These are phyloP conservation scores for Rugalucina vietnamica DNA, from an alignment of 2,888 invertebrate species.

Conservation along the genomic window DNA sequence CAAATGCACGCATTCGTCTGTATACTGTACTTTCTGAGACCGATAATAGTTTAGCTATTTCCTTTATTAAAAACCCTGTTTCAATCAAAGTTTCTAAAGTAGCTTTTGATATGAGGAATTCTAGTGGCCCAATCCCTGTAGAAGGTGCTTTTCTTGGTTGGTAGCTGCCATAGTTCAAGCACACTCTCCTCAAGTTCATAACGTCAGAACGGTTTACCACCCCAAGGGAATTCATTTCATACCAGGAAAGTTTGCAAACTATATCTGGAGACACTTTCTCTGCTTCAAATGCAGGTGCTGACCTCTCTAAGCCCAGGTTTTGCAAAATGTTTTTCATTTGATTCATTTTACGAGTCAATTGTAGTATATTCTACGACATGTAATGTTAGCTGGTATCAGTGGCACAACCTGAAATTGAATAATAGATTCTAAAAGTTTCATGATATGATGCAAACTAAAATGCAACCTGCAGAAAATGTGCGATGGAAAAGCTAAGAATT, in stretches of 20 bases:
- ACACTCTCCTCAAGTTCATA: conserved; percentile 35
- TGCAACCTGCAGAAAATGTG: too few relatives aligned
- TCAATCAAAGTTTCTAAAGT: conserved; percentile 20
- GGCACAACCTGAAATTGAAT: too few relatives aligned
- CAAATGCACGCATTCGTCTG: conserved; percentile 15
- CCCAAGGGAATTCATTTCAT: background rate
- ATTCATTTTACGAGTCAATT: too few relatives aligned
- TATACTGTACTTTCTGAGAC: conserved; percentile 31
- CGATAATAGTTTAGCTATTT: conserved; percentile 27
- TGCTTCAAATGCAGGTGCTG: background rate
- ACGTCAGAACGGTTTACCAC: background rate
- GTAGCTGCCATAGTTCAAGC: conserved; percentile 47
- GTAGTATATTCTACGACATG: too few relatives aligned
- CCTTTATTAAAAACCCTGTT: conserved; percentile 28
- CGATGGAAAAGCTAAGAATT: too few relatives aligned
- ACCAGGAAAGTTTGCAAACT: conserved; percentile 8
- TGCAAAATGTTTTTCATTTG: conserved; percentile 4
- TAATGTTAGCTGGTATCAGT: too few relatives aligned
- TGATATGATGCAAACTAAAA: too few relatives aligned
- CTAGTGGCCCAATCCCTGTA: too few relatives aligned
- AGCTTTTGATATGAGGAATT: conserved; percentile 27
- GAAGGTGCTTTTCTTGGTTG: too few relatives aligned
- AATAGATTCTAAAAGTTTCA: too few relatives aligned
- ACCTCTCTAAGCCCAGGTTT: background rate
- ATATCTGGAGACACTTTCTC: conserved; percentile 10